Conservation (phyloP, 35 echinoderm and acorn worm species). For the Patiria miniata region DNA sequence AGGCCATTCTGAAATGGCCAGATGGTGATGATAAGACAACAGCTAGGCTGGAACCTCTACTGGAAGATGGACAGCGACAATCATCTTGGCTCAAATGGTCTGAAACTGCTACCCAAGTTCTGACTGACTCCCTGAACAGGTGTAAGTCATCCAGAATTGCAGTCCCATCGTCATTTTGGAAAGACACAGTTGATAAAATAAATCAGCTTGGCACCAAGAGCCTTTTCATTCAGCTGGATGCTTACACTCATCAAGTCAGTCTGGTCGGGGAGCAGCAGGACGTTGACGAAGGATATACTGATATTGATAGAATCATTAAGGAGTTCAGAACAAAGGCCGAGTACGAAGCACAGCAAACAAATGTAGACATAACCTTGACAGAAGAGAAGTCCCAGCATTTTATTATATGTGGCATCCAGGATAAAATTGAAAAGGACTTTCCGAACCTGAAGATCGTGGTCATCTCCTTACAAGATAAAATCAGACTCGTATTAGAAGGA, state of each 20-base stretch:
- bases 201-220: background rate
- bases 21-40: background rate
- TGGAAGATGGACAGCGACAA: background rate
- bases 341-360: background rate
- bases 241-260: background rate
- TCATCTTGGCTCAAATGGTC: background rate
- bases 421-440: background rate
- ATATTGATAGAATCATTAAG: background rate
- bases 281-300: background rate
- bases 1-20: constrained; percentile 8
- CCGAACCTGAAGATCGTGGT: background rate
- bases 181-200: background rate
- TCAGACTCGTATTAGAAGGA: constrained; percentile 18
- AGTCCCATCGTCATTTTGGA: constrained; percentile 9
- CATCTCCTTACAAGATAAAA: background rate
- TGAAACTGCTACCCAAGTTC: too few species aligned
- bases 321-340: background rate
- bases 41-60: background rate
- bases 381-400: constrained; percentile 2
- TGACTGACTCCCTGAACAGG: background rate
- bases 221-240: background rate
- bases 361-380: background rate
- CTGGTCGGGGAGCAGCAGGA: background rate
- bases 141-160: background rate
- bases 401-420: background rate